Evolutionary conservation across 2,113 vertebrate species (phyloP).

Genomic region (Prunella fulvescens): DNA sequence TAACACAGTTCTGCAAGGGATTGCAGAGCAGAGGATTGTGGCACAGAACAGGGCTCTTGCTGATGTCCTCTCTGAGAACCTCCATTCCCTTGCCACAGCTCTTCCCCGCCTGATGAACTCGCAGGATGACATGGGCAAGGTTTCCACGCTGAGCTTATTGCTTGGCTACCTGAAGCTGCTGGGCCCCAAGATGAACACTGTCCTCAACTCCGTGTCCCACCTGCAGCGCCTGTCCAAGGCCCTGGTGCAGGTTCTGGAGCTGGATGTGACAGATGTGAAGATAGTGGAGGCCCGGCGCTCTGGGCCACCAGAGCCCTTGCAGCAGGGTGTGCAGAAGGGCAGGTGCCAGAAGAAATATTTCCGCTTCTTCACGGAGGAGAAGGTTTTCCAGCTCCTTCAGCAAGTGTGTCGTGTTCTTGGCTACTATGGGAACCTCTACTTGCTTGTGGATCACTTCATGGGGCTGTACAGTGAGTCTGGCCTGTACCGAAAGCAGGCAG

Average conservation of each 20-base stretch:
- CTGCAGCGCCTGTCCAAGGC: slow-evolving; percentile 89
- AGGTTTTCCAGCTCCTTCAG: slow-evolving; percentile 77
- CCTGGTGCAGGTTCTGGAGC: slow-evolving; percentile 87
- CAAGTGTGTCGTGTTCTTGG: slow-evolving; percentile 87
- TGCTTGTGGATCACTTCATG: slow-evolving; percentile 89
- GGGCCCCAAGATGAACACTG: slow-evolving; percentile 77
- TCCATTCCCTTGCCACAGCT: slow-evolving; percentile 84
- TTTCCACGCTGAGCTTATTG: slow-evolving; percentile 82
- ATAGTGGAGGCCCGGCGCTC: slow-evolving; percentile 81
- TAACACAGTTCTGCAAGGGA: slow-evolving; percentile 57
- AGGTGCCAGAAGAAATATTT: slow-evolving; percentile 77
- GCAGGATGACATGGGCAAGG: slow-evolving; percentile 84
- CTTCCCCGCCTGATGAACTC: slow-evolving; percentile 90
- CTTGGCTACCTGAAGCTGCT: slow-evolving; percentile 90
- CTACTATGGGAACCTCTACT: slow-evolving; percentile 85
- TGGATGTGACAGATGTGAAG: slow-evolving; percentile 84
- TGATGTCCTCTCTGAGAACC: slow-evolving; percentile 86
- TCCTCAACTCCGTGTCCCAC: slow-evolving; percentile 83
- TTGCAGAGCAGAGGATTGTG: slow-evolving; percentile 69
- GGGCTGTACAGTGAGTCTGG: slow-evolving; percentile 82
- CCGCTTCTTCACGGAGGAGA: slow-evolving; percentile 86
- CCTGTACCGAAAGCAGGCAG: slow-evolving; percentile 86
- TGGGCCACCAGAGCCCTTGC: background rate
- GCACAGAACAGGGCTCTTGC: slow-evolving; percentile 73
- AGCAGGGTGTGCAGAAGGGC: background rate